Conservation (phyloP, 2,888 invertebrate species). For the Amblyjoppa proteus region DNA sequence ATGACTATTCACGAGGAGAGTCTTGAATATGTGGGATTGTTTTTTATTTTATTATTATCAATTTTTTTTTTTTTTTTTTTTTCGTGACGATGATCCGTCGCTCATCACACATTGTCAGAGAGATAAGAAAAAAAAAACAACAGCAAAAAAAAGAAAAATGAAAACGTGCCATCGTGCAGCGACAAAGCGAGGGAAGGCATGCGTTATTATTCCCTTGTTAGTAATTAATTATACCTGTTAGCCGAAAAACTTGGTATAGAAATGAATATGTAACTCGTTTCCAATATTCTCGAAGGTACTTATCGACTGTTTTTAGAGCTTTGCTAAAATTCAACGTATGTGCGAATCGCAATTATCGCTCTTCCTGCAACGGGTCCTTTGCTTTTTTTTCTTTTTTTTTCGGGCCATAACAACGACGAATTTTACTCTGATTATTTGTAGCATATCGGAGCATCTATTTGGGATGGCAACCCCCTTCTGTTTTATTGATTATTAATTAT, state of each 20-base stretch:
- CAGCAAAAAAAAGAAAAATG: slow-evolving; percentile 69
- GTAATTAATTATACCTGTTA: slow-evolving; percentile 80
- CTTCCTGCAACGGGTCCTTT: slow-evolving; percentile 38
- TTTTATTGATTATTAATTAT: slow-evolving; percentile 60
- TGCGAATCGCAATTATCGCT: slow-evolving; percentile 51
- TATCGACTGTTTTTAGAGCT: slow-evolving; percentile 83
- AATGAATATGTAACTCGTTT: slow-evolving; percentile 82
- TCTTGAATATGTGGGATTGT: slow-evolving; percentile 73
- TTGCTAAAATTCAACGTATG: slow-evolving; percentile 80
- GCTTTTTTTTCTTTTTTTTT: slow-evolving; percentile 60
- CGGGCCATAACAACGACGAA: slow-evolving; percentile 64
- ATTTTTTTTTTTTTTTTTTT: slow-evolving; percentile 66
- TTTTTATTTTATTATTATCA: slow-evolving; percentile 59
- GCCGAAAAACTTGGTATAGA: slow-evolving; percentile 79
- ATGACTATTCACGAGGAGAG: slow-evolving; percentile 76
- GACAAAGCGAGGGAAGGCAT: slow-evolving; percentile 79
- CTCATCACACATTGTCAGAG: slow-evolving; percentile 67
- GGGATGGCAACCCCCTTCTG: slow-evolving; percentile 34
- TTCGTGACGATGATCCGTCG: slow-evolving; percentile 65
- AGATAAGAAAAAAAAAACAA: slow-evolving; percentile 67
- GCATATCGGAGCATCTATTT: slow-evolving; percentile 35
- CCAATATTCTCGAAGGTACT: slow-evolving; percentile 84
- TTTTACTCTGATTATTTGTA: slow-evolving; percentile 66
- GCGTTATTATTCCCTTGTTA: slow-evolving; percentile 81
- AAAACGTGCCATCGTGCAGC: slow-evolving; percentile 82